Evolutionary conservation across 53 echinoderm and acorn worm species (phyloP).

Genomic region (Actinopyga echinites): DNA sequence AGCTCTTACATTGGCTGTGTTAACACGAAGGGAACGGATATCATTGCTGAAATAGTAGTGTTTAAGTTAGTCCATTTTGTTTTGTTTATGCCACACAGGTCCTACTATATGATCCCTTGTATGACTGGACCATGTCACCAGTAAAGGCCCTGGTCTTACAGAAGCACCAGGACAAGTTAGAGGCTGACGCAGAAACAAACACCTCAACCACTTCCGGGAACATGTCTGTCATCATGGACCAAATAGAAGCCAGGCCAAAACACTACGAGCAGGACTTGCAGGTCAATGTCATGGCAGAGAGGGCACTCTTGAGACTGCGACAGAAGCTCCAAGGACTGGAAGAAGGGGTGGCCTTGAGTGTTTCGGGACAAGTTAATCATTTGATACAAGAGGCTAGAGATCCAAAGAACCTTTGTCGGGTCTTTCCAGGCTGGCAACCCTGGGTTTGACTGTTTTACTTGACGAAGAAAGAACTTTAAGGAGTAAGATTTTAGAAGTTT

Average conservation of each 20-base stretch:
- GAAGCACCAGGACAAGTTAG: conserved; percentile 64
- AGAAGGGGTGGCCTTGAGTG: conserved; percentile 94
- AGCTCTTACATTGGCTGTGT: too few relatives aligned
- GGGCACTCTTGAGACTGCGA: conserved; percentile 78
- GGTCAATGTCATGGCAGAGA: conserved; percentile 82
- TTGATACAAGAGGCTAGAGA: conserved; percentile 95
- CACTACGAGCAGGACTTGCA: conserved; percentile 60
- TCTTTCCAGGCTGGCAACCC: conserved; percentile 95
- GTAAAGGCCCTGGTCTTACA: conserved; percentile 84
- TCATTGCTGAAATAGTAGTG: too few relatives aligned
- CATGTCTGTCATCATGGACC: conserved; percentile 44
- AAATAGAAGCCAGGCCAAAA: conserved; percentile 49
- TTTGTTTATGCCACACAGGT: conserved; percentile 56
- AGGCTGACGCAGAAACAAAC: conserved; percentile 69
- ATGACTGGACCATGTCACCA: conserved; percentile 96
- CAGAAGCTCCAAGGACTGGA: conserved; percentile 95
- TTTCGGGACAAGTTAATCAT: conserved; percentile 87
- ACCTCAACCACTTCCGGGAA: conserved; percentile 38
- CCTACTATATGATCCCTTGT: conserved; percentile 94
- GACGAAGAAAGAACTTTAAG: too few relatives aligned
- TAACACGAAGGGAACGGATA: too few relatives aligned
- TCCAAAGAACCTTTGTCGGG: conserved; percentile 80
- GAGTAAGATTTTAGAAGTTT: too few relatives aligned
- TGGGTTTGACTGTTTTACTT: conserved; percentile 58
- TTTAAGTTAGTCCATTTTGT: not conserved